phyloP scores from a whole-genome alignment of 1,140 invertebrate species.

The Babylonia areolata region DNA sequence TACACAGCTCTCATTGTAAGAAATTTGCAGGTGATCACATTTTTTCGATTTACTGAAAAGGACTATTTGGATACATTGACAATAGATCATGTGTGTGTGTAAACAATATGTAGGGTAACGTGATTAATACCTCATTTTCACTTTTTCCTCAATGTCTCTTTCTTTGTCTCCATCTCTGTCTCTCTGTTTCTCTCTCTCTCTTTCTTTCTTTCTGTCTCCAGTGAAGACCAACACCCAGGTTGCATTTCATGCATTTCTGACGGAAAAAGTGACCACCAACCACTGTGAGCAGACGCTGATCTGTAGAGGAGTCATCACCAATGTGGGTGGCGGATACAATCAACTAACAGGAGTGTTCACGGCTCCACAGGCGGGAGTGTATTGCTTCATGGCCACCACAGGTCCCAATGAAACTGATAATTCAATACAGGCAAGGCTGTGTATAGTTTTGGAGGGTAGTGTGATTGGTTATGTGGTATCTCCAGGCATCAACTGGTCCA shows the following conservation, averaged over 20 bases:
- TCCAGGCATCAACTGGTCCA: not conserved
- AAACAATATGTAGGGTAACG: too few species aligned
- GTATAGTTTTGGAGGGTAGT: not conserved
- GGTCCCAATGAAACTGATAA: not conserved
- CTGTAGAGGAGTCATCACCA: not conserved
- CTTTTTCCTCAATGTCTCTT: too few species aligned
- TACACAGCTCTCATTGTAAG: too few species aligned
- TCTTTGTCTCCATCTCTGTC: too few species aligned
- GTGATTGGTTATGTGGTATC: not conserved
- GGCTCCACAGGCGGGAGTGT: not conserved
- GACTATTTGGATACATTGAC: too few species aligned
- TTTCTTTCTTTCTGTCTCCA: not conserved
- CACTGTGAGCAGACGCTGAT: not conserved
- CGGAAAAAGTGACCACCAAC: not conserved
- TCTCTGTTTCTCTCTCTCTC: too few species aligned
- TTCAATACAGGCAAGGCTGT: not conserved
- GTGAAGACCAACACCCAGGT: not conserved
- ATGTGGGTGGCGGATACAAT: not conserved
- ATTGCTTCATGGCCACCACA: constrained; percentile 22
- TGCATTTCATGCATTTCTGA: not conserved
- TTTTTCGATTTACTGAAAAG: too few species aligned
- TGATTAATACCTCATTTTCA: too few species aligned
- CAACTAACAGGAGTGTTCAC: not conserved
- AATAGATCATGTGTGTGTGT: too few species aligned
- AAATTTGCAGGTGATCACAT: too few species aligned